phyloP scores from a whole-genome alignment of 2,113 vertebrate species.

The Camelus bactrianus region DNA sequence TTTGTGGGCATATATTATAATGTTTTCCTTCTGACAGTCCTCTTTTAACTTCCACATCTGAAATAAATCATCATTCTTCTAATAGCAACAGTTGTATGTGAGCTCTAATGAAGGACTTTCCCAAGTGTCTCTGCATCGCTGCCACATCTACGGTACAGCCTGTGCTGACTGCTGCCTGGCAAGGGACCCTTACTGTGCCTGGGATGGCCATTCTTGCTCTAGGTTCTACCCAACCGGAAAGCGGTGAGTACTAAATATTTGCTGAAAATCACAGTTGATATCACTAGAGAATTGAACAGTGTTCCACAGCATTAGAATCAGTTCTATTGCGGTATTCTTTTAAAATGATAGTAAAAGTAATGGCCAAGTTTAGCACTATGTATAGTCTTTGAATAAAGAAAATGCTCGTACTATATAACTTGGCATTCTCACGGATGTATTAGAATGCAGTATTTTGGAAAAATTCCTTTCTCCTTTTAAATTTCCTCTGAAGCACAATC shows the following conservation, averaged over 20 bases:
- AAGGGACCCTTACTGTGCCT: constrained; percentile 97
- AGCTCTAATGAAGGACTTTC: constrained; percentile 96
- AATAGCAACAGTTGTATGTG: constrained; percentile 97
- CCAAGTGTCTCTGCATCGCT: constrained; percentile 97
- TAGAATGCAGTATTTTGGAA: not conserved
- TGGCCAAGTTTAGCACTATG: not conserved
- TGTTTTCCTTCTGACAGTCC: not conserved
- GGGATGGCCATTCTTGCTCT: constrained; percentile 98
- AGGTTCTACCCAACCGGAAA: constrained; percentile 97
- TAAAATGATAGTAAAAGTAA: not conserved
- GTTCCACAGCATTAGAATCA: no score
- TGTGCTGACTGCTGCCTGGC: constrained; percentile 99
- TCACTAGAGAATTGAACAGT: no score
- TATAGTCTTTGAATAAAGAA: not conserved
- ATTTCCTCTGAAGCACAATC: not conserved
- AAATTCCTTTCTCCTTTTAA: not conserved
- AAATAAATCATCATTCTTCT: constrained; percentile 73
- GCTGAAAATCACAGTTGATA: not conserved
- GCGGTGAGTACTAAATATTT: constrained; percentile 87
- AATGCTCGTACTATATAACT: not conserved
- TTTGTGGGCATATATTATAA: constrained; percentile 45
- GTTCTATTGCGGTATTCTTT: not conserved
- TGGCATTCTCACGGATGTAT: not conserved
- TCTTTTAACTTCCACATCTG: constrained; percentile 63
- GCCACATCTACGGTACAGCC: constrained; percentile 95